Evolutionary conservation across 2,797 vertebrate species (phyloP).

Genomic region (Brachymystax lenok): DNA sequence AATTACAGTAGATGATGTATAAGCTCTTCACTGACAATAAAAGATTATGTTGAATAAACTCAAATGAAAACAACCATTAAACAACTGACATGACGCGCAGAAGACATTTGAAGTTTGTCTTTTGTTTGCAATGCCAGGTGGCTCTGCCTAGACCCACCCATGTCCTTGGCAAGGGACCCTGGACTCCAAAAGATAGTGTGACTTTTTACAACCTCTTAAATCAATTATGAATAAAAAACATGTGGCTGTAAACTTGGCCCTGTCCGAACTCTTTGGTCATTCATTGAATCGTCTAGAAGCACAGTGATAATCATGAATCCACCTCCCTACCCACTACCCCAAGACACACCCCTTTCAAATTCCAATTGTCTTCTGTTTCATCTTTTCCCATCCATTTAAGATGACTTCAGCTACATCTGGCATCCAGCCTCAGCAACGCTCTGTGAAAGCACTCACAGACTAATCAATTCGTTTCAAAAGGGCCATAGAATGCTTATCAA

Average conservation of each 20-base stretch:
- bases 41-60: constrained; percentile 31
- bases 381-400: constrained; percentile 17
- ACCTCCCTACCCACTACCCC: background rate
- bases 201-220: constrained; percentile 57
- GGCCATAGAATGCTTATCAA: background rate
- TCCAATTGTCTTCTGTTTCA: constrained; percentile 3
- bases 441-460: constrained; percentile 14
- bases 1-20: background rate
- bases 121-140: constrained; percentile 57
- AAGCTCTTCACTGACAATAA: constrained; percentile 22
- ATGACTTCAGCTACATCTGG: constrained; percentile 29
- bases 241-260: constrained; percentile 30
- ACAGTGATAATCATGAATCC: constrained; percentile 36
- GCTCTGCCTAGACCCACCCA: constrained; percentile 34
- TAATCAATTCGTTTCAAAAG: constrained; percentile 8
- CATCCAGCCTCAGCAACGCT: background rate
- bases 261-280: constrained; percentile 39
- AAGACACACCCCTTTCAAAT: constrained; percentile 19
- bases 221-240: constrained; percentile 54
- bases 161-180: constrained; percentile 48
- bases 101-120: constrained; percentile 34
- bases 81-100: constrained; percentile 13
- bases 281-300: constrained; percentile 34
- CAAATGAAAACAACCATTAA: constrained; percentile 36
- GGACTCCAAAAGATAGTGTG: constrained; percentile 36